Percentiles rank a stretch among this genome's conserved stretches.
Evolutionary conservation across 2,113 vertebrate genomes (phyloP).

Genomic region (Neopipo cinnamomea): DNA sequence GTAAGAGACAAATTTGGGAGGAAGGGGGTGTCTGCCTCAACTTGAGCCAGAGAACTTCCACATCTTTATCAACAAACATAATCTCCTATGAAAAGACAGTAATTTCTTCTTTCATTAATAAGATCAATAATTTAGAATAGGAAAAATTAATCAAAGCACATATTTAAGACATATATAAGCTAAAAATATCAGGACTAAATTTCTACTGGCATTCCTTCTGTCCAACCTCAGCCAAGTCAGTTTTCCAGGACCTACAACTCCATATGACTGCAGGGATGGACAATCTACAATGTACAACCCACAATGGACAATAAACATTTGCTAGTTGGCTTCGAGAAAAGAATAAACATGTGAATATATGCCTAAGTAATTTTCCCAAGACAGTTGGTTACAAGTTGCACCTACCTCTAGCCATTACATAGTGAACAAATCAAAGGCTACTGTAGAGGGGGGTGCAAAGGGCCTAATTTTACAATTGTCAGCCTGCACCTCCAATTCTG

Average conservation of each 20-base stretch:
- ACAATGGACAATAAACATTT: background rate
- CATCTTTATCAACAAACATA: background rate
- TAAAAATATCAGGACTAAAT: background rate
- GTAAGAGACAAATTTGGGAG: background rate
- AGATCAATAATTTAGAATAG: background rate
- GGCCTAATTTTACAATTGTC: background rate
- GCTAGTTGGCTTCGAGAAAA: background rate
- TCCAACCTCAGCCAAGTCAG: background rate
- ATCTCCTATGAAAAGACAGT: accelerated
- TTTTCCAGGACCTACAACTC: background rate
- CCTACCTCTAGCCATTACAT: background rate
- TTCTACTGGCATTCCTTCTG: background rate
- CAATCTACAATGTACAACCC: too few relatives aligned
- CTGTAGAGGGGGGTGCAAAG: background rate
- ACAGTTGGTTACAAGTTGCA: background rate
- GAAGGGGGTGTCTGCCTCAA: too few relatives aligned
- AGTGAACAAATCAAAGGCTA: background rate
- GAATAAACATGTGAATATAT: background rate
- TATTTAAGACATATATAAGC: background rate
- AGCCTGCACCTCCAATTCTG: background rate
- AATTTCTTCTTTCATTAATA: background rate
- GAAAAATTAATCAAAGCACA: background rate
- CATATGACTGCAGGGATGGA: background rate
- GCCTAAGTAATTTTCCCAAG: background rate
- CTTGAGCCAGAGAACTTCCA: background rate